phyloP scores from a whole-genome alignment of 2,888 invertebrate species.

The Thyatira batis region DNA sequence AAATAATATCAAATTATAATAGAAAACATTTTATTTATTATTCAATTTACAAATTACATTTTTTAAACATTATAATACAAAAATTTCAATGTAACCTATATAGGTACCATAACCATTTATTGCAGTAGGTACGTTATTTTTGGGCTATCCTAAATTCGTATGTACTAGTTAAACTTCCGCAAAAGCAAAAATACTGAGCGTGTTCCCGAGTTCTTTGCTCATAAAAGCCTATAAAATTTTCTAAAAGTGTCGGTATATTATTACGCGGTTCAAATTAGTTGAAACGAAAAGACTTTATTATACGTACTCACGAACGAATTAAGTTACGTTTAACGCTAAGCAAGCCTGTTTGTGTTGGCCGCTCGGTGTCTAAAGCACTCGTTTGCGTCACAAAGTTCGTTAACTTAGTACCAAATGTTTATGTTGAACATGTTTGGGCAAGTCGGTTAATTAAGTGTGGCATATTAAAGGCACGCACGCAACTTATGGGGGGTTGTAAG shows the following conservation, averaged over 20 bases:
- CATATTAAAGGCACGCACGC: constrained; percentile 65
- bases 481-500: constrained; percentile 42
- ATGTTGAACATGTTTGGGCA: constrained; percentile 59
- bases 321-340: constrained; percentile 7
- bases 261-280: neutral
- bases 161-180: neutral
- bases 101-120: too few relatives aligned
- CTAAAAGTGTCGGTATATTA: neutral
- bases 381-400: constrained; percentile 53
- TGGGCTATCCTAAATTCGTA: neutral
- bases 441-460: constrained; percentile 63
- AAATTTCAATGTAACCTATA: too few relatives aligned
- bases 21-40: too few relatives aligned
- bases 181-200: neutral
- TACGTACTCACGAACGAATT: constrained; percentile 1
- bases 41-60: too few relatives aligned
- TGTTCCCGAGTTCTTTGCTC: neutral
- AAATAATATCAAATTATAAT: too few relatives aligned
- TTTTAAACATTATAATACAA: too few relatives aligned
- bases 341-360: constrained; percentile 20
- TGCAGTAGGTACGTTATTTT: too few relatives aligned
- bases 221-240: neutral
- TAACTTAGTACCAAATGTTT: constrained; percentile 56
- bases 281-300: constrained; percentile 1
- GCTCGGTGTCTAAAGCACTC: constrained; percentile 23